Percentiles rank a stretch among this genome's conserved stretches.
Conservation (phyloP, 2,113 vertebrate species). For the Ivindomyrus marchei region DNA sequence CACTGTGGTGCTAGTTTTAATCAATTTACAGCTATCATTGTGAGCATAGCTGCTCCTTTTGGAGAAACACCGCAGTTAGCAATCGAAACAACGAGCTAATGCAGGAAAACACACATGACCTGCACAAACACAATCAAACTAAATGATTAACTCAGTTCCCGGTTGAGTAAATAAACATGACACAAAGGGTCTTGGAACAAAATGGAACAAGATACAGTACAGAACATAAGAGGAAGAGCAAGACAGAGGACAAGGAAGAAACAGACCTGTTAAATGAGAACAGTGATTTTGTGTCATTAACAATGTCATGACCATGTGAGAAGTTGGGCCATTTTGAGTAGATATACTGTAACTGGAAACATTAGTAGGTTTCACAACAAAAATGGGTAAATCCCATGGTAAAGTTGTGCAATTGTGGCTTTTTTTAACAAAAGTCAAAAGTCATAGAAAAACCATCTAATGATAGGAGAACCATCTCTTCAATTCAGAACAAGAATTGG, state of each 20-base stretch:
- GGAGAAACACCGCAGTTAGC: no score
- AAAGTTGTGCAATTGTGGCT: neutral
- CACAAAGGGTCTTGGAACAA: neutral
- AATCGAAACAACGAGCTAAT: no score
- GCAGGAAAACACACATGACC: no score
- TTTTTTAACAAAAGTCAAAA: neutral
- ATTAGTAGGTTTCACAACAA: neutral
- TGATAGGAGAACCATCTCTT: neutral
- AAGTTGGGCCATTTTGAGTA: neutral
- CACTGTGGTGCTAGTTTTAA: no score
- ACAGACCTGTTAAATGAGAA: neutral
- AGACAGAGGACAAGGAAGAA: neutral
- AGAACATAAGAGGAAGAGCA: neutral
- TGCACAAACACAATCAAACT: no score
- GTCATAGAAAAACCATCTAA: neutral
- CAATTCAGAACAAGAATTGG: neutral
- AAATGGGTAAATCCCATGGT: neutral
- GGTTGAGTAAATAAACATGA: no score
- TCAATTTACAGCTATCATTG: no score
- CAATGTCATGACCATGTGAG: neutral
- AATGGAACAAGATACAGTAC: neutral
- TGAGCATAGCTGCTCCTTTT: no score
- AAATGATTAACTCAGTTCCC: no score
- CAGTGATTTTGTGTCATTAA: neutral
- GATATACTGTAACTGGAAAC: neutral